These are phyloP conservation scores for Pipistrellus nathusii DNA, from an alignment of 2,797 vertebrate species.

Conservation along the genomic window DNA sequence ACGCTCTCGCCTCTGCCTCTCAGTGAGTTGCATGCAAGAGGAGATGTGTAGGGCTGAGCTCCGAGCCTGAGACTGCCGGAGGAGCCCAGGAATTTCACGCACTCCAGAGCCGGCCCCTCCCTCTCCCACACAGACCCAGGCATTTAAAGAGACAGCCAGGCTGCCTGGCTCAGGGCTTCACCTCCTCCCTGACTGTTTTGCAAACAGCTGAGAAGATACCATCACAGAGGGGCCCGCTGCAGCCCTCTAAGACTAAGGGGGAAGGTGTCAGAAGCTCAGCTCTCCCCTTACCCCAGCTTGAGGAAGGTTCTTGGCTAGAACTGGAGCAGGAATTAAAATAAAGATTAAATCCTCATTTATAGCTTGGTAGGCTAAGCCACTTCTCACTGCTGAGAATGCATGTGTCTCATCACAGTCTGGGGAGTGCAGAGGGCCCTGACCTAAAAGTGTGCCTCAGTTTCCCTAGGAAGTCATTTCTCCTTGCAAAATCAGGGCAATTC, in stretches of 20 bases:
- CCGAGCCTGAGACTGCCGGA: slow-evolving; percentile 89
- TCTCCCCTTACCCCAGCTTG: slow-evolving; percentile 30
- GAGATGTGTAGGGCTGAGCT: slow-evolving; percentile 89
- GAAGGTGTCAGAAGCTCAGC: neutral
- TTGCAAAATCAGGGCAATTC: slow-evolving; percentile 60
- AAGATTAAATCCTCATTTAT: slow-evolving; percentile 55
- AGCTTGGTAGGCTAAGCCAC: neutral
- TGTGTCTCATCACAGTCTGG: neutral
- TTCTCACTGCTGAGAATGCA: neutral
- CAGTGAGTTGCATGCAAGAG: slow-evolving; percentile 80
- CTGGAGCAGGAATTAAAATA: slow-evolving; percentile 56
- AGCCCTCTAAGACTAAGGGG: slow-evolving; percentile 53
- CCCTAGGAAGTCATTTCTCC: neutral
- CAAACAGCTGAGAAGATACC: slow-evolving; percentile 79
- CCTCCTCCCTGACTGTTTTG: slow-evolving; percentile 71
- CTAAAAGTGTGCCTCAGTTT: slow-evolving; percentile 68
- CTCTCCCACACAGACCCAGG: slow-evolving; percentile 89
- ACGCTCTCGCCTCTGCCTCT: slow-evolving; percentile 77
- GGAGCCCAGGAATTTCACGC: slow-evolving; percentile 92
- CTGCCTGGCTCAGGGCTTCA: slow-evolving; percentile 69
- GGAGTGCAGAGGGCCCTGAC: neutral
- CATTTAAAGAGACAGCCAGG: slow-evolving; percentile 94
- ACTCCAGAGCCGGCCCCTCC: slow-evolving; percentile 91
- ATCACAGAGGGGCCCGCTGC: slow-evolving; percentile 34
- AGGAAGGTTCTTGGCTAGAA: slow-evolving; percentile 49